Evolutionary conservation across 35 echinoderm and acorn worm species (phyloP).

Genomic region (Heliocidaris tuberculata): DNA sequence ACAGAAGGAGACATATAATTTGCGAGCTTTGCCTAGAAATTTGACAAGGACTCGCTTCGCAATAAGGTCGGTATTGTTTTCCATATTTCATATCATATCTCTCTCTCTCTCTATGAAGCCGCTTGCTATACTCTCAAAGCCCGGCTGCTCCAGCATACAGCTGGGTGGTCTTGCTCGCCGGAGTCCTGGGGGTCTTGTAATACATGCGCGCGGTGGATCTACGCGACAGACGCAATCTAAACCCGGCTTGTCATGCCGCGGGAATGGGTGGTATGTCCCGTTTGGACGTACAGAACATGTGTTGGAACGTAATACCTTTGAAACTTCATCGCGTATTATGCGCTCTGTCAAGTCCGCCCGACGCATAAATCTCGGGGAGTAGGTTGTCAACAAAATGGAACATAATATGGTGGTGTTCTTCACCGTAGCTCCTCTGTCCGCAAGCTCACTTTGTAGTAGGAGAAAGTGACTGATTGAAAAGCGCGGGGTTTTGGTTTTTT

Average conservation of each 20-base stretch:
- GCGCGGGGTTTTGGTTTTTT: not conserved
- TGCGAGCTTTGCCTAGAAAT: not conserved
- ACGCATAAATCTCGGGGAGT: constrained; percentile 28
- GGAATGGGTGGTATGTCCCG: not conserved
- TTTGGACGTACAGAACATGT: constrained; percentile 32
- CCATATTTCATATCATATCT: constrained; percentile 46
- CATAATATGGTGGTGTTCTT: constrained; percentile 13
- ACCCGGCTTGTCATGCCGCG: not conserved
- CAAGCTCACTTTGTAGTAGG: constrained; percentile 2
- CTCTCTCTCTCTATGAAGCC: not conserved
- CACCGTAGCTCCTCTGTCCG: not conserved
- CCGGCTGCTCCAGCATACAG: not conserved
- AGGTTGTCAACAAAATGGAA: constrained; percentile 30
- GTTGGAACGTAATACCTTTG: constrained; percentile 46
- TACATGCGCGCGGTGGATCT: not conserved
- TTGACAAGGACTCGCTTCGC: not conserved
- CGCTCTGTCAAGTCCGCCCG: constrained; percentile 31
- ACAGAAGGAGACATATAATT: not conserved
- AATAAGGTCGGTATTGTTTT: constrained; percentile 14
- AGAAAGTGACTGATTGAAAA: not conserved
- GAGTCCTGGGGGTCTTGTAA: constrained; percentile 48
- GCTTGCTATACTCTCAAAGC: not conserved
- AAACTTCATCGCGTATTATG: constrained; percentile 49
- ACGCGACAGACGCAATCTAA: constrained; percentile 39
- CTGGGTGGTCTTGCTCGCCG: constrained; percentile 30